Evolutionary conservation across 2,113 vertebrate genomes (phyloP).

Genomic region (Tragelaphus strepsiceros): DNA sequence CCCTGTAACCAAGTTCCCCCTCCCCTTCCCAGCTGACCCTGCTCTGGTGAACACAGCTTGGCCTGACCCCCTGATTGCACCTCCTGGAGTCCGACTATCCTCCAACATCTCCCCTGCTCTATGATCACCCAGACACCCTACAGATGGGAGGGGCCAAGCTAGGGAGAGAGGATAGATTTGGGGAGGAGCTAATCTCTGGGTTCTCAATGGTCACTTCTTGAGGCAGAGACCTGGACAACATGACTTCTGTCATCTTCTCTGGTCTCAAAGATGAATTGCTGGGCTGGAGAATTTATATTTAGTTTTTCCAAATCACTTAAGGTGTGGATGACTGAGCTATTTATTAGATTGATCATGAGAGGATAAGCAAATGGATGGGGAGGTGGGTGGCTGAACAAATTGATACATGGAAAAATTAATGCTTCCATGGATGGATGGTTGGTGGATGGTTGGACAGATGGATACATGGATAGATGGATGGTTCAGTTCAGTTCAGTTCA

Average conservation of each 20-base stretch:
- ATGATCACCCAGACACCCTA: neutral
- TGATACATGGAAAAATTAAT: neutral
- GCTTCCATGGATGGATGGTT: neutral
- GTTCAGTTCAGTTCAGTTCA: too few relatives aligned
- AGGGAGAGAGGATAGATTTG: neutral
- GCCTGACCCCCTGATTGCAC: neutral
- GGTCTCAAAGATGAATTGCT: neutral
- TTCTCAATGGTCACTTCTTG: neutral
- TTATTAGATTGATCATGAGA: neutral
- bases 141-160: neutral
- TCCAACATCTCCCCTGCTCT: neutral
- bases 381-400: neutral
- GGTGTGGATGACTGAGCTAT: neutral
- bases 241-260: neutral
- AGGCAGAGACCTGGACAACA: neutral
- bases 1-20: neutral
- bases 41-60: neutral
- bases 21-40: neutral
- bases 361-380: neutral
- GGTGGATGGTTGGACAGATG: neutral
- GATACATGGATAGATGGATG: neutral
- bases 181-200: neutral
- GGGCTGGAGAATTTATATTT: neutral
- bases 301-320: neutral
- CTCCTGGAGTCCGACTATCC: neutral